Conservation (phyloP, 2,888 invertebrate species). For the Nasonovia ribisnigri region DNA sequence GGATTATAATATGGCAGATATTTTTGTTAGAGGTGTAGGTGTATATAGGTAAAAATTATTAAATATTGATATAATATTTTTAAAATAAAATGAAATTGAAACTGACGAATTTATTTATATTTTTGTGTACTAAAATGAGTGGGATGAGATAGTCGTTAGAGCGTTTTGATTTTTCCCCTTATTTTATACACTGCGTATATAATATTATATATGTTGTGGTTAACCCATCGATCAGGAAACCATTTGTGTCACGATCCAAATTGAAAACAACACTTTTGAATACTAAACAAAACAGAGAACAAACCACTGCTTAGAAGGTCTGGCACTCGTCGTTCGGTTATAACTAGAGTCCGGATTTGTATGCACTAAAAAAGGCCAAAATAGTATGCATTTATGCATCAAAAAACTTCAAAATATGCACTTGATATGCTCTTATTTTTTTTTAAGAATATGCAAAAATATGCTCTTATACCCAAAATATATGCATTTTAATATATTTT, state of each 20-base stretch:
- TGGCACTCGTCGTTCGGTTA: slow-evolving; percentile 27
- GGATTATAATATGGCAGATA: background rate
- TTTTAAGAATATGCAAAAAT: too few relatives aligned
- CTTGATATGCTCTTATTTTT: too few relatives aligned
- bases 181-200: background rate
- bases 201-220: background rate
- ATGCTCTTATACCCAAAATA: too few relatives aligned
- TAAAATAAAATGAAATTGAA: background rate
- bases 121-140: background rate
- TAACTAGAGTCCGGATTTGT: too few relatives aligned
- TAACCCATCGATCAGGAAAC: slow-evolving; percentile 8
- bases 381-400: too few relatives aligned
- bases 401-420: too few relatives aligned
- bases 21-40: background rate
- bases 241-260: slow-evolving; percentile 21
- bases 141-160: background rate
- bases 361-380: too few relatives aligned
- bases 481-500: too few relatives aligned
- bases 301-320: slow-evolving; percentile 28
- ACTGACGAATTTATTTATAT: background rate
- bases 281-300: slow-evolving; percentile 9
- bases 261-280: background rate
- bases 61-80: background rate
- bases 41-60: background rate
- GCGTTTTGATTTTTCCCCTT: background rate